These are phyloP conservation scores for Agrotis exclamationis DNA, from an alignment of 2,888 invertebrate species.

Conservation along the genomic window DNA sequence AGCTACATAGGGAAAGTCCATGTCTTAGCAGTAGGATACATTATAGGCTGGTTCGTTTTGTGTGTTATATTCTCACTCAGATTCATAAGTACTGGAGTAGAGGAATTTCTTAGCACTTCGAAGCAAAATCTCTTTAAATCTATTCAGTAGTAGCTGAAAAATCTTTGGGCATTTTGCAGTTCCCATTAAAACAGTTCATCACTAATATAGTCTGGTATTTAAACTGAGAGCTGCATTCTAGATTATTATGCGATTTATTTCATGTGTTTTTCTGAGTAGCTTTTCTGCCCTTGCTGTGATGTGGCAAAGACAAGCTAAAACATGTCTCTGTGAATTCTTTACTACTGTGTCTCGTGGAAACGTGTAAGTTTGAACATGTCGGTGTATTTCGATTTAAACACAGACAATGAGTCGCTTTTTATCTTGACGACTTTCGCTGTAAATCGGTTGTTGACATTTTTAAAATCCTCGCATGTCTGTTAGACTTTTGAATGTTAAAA, in stretches of 20 bases:
- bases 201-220: too few species aligned
- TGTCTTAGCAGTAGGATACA: too few species aligned
- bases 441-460: conserved; percentile 25
- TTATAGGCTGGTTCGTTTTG: too few species aligned
- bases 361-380: conserved; percentile 43
- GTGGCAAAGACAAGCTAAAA: conserved; percentile 34
- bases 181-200: too few species aligned
- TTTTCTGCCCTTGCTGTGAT: neutral
- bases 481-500: neutral
- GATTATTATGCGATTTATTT: too few species aligned
- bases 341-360: conserved; percentile 33
- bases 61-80: neutral
- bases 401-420: conserved; percentile 27
- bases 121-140: neutral
- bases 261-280: neutral
- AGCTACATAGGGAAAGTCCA: too few species aligned
- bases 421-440: conserved; percentile 7
- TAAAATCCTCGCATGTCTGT: neutral
- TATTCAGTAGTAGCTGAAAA: neutral
- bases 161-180: neutral
- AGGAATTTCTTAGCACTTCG: neutral
- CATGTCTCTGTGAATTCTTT: conserved; percentile 55
- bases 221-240: too few species aligned
- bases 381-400: conserved; percentile 23
- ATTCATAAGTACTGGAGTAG: neutral